These are phyloP conservation scores for Coilia nasus DNA, from an alignment of 2,797 vertebrate genomes.

Conservation along the genomic window DNA sequence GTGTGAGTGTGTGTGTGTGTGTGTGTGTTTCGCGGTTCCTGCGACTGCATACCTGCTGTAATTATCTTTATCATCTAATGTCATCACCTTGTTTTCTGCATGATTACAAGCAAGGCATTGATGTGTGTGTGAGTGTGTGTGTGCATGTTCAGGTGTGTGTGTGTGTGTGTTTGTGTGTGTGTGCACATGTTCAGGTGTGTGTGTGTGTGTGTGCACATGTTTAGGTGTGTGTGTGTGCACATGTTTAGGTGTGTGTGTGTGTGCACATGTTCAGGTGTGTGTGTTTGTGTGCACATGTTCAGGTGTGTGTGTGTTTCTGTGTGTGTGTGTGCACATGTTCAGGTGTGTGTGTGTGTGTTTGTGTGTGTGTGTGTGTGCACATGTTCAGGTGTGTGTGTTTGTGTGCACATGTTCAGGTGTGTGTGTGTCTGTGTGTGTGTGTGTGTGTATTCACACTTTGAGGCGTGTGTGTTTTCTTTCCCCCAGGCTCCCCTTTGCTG, in stretches of 20 bases:
- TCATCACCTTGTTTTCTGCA: neutral
- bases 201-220: too few relatives aligned
- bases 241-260: neutral
- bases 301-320: neutral
- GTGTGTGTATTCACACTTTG: neutral
- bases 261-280: neutral
- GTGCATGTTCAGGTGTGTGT: too few relatives aligned
- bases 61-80: slow-evolving; percentile 12
- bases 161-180: too few relatives aligned
- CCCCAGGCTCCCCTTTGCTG: slow-evolving; percentile 76
- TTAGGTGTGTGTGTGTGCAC: neutral
- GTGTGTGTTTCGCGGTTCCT: neutral
- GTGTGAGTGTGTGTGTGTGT: neutral
- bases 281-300: too few relatives aligned
- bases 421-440: slow-evolving; percentile 13
- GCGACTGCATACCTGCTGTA: neutral
- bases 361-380: neutral
- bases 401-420: neutral
- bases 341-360: too few relatives aligned
- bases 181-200: too few relatives aligned
- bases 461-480: slow-evolving; percentile 14
- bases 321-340: too few relatives aligned
- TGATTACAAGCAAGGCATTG: too few relatives aligned
- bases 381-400: neutral
- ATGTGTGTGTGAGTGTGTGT: too few relatives aligned